Evolutionary conservation across 2,888 invertebrate genomes (phyloP), one percentile per base, ranked within the genome.

Genomic region (Diaprepes abbreviatus): DNA sequence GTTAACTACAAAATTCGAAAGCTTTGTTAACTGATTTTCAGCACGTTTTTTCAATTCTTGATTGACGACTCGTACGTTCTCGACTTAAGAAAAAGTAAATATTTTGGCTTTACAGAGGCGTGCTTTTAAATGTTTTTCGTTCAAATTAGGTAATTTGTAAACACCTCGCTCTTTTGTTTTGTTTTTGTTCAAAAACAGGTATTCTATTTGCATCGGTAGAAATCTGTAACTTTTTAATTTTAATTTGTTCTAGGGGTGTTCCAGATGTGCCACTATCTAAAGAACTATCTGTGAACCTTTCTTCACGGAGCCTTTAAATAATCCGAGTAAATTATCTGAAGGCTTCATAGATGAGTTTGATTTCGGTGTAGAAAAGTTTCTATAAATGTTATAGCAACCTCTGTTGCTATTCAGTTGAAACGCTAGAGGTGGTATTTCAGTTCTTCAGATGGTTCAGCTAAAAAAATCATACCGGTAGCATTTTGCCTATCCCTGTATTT

Each of bases 261-360:
- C 21, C 17, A 2, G 35, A 31, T 5, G 50, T 21, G 14, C 62
- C 62, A 19, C 62, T 62, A 19, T 62, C 62, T 33, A 40, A 40
- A 2, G 40, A 40, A 16, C 40, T 40, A 10, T 17, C 9, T 1
- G 40, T 7, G 9, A 10, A 33, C 10, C 2, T 33, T 10, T 10
- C 33, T 33, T 6, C 2, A 33, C 6, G 40, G 17, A 2, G 16
- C 40, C 16, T 17, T n/a, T 40, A 10, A 16, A 17, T 40, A 9
- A 1, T 40, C 40, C 3, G n/a, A n/a, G 43, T 2, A 19, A 43
- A n/a, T 43, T 1, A 43, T 21, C 19, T n/a, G 21, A 43, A n/a
- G 21, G 9, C 1, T 21, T 19, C n/a, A n/a, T 43, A 10, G 43
- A 19, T 17, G 43, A 43, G 21, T 19, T 19, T 1, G 43, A n/a